Conservation (phyloP, 2,888 invertebrate species). For the Mythimna lalbum region DNA sequence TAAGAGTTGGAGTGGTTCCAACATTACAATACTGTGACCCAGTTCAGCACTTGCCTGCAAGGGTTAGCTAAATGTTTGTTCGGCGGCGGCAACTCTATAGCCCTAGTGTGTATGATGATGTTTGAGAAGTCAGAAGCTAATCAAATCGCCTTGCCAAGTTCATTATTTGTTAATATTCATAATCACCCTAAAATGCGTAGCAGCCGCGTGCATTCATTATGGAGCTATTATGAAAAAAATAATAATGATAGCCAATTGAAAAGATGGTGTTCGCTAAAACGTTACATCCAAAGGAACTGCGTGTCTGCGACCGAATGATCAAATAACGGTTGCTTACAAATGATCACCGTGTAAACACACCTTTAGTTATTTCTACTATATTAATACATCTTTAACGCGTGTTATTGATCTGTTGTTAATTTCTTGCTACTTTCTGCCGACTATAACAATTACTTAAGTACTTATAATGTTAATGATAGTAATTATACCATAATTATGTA, state of each 20-base stretch:
- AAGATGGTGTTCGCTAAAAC: background rate
- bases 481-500: background rate
- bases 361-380: conserved; percentile 10
- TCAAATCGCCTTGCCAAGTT: background rate
- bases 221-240: background rate
- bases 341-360: background rate
- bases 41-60: conserved; percentile 28
- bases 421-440: conserved; percentile 8
- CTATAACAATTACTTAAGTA: conserved; percentile 9
- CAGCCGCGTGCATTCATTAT: conserved; percentile 1
- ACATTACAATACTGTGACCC: conserved; percentile 40
- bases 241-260: conserved; percentile 1
- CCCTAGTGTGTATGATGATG: conserved; percentile 3
- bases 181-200: background rate
- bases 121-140: conserved; percentile 4
- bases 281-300: background rate
- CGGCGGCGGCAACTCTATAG: background rate
- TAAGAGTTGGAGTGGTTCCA: conserved; percentile 52
- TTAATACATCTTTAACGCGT: conserved; percentile 1
- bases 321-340: background rate
- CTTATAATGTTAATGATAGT: conserved; percentile 11
- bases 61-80: conserved; percentile 19
- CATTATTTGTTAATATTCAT: conserved; percentile 4
- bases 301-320: background rate
- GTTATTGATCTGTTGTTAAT: conserved; percentile 15